Evolutionary conservation across 2,888 invertebrate species (phyloP), one percentile per base, ranked within the genome.

Genomic region (Unio delphinus): DNA sequence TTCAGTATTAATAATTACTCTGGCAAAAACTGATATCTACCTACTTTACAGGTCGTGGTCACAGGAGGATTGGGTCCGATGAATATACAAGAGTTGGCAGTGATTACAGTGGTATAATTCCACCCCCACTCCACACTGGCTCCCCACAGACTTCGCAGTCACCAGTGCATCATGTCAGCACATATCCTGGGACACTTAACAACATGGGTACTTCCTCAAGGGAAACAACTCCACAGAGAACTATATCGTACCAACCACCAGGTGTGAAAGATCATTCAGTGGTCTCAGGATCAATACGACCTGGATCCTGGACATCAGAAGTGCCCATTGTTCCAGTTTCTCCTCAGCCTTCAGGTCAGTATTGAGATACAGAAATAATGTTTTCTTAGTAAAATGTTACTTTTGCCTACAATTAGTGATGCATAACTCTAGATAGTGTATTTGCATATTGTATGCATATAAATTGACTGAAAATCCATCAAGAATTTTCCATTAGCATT

Each of bases 181-280:
- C 86, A 20, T 84, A 79, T 74, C 86, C 86, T 7, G 83, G 82
- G 28, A 75, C 80, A 55, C 72, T 77, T 17, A 65, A 61, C 30
- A 1, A 45, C 45, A 45, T 45, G 45, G 45, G 11, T 11, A 15
- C 45, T 45, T 64, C 64, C 60, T 77, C 76, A 70, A 72, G 74
- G 73, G 76, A 77, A 30, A 67, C 74, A n/a, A 77, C 76, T 61
- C 76, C 81, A 20, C 78, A 75, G 55, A 55, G 84, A 26, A 83
- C 85, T 11, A 73, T 86, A 55, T 86, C 85, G 0, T 79, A 86
- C 74, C 81, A 82, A 28, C 81, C 82, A 0, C 76, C 77, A 23
- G 61, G 68, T 57, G 45, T 70, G 28, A 55, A 70, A 26, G 72
- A 72, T 54, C 70, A 69, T 28, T 58, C 67, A 2, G 34, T 23